Conservation (phyloP, 1,140 invertebrate species). For the Spodoptera frugiperda region DNA sequence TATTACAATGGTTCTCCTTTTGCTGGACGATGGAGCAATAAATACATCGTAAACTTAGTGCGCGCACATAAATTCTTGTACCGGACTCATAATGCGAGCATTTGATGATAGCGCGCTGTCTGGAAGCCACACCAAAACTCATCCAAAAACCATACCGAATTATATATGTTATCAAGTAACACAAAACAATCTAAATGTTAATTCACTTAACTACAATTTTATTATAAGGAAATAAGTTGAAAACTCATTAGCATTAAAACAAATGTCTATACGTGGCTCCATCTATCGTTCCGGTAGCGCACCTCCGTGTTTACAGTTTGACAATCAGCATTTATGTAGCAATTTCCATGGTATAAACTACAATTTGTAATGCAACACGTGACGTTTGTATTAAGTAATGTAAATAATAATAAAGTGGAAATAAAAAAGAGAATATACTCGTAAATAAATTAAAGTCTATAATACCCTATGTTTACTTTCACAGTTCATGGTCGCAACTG, state of each 20-base stretch:
- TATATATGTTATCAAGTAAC: neutral
- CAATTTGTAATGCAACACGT: constrained; percentile 26
- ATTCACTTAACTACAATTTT: constrained; percentile 7
- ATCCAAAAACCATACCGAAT: neutral
- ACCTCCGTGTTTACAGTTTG: constrained; percentile 24
- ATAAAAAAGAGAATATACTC: constrained; percentile 41
- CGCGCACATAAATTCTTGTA: constrained; percentile 46
- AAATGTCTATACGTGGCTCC: constrained; percentile 20
- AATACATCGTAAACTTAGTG: constrained; percentile 54
- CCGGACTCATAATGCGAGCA: constrained; percentile 38
- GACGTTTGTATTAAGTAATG: constrained; percentile 18
- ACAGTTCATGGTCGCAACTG: constrained; percentile 52
- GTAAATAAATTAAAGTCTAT: constrained; percentile 53
- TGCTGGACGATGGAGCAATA: constrained; percentile 49
- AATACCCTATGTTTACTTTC: constrained; percentile 55
- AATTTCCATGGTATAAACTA: constrained; percentile 8
- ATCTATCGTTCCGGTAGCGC: constrained; percentile 15
- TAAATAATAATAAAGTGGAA: constrained; percentile 24
- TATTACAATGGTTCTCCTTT: constrained; percentile 52
- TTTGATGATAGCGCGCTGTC: constrained; percentile 35
- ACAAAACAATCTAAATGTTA: constrained; percentile 14
- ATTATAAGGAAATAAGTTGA: constrained; percentile 26
- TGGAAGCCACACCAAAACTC: neutral
- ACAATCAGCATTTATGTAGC: constrained; percentile 26
- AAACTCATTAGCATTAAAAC: constrained; percentile 33